phyloP scores from a whole-genome alignment of 2,113 vertebrate species.

The Oreochromis spilurus region DNA sequence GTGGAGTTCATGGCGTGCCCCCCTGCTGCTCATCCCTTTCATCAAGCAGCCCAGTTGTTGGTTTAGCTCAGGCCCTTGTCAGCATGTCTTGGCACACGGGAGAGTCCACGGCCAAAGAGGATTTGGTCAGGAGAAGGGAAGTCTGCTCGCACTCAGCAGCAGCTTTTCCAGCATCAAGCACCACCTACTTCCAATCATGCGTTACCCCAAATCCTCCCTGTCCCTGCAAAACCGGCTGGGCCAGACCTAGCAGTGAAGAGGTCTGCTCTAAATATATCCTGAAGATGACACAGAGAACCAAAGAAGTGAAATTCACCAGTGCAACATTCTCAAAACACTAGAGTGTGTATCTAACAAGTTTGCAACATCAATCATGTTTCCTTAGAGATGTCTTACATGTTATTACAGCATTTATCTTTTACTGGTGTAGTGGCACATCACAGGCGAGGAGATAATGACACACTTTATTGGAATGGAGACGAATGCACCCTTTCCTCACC shows the following conservation, averaged over 20 bases:
- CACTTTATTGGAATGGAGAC: conserved; percentile 60
- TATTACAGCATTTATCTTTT: conserved; percentile 54
- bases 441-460: conserved; percentile 64
- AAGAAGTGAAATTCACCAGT: background rate
- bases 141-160: conserved; percentile 31
- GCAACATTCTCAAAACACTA: background rate
- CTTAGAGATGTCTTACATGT: conserved; percentile 19
- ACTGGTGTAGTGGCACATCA: conserved; percentile 49
- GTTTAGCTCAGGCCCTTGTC: conserved; percentile 68
- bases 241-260: background rate
- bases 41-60: conserved; percentile 69
- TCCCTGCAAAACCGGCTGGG: conserved; percentile 27
- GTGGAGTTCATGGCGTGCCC: conserved; percentile 41
- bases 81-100: conserved; percentile 59
- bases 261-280: conserved; percentile 27
- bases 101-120: conserved; percentile 50
- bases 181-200: conserved; percentile 54
- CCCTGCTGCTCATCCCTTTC: conserved; percentile 58
- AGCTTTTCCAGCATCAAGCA: conserved; percentile 51
- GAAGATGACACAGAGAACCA: background rate
- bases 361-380: conserved; percentile 25
- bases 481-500: conserved; percentile 47
- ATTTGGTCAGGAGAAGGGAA: conserved; percentile 49
- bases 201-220: conserved; percentile 28
- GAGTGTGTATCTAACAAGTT: background rate